Evolutionary conservation across 2,113 vertebrate species (phyloP), one percentile per base, ranked within the genome.

Genomic region (Lutjanus erythropterus): DNA sequence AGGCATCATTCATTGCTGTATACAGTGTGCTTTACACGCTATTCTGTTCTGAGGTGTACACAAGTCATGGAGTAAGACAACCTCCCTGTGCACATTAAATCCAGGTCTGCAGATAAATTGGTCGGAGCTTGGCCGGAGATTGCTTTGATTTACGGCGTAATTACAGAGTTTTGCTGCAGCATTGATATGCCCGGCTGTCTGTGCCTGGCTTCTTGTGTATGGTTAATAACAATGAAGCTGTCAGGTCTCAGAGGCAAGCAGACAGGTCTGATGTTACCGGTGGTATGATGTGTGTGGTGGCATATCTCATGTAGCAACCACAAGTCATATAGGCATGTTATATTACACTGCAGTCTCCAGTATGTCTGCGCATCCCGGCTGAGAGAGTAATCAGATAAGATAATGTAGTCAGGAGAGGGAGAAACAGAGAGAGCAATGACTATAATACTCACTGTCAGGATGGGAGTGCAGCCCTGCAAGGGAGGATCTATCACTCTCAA

Each of bases 281-380:
- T 86, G 82, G 81, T 85, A 88, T 91, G 90, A 90, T 86, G 87
- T 81, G 92, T 89, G 89, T 70, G 71, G 88, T 89, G 89, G 89
- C 89, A 87, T 87, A 89, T 91, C 92, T 94, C 92, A 90, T 92
- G 91, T 90, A 90, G 93, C 90, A 90, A 94, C 93, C 93, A 82
- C 93, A 94, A 93, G 90, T 91, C 90, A 92, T 89, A 92, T 82
- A 87, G 89, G 88, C 90, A 93, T 93, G 92, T 93, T 88, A 91
- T 90, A 91, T 92, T 92, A 94, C 91, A 93, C 90, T 87, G 84
- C 81, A 90, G 93, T 93, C 93, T 92, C 90, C 93, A 91, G 88
- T 67, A 85, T 88, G 93, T 94, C 92, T 93, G 88, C 71, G 53
- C 76, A 78, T 88, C 75, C 73, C 7, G 76, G 75, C 84, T 78